Evolutionary conservation across 2,888 invertebrate genomes (phyloP).

Genomic region (Ophraella communa): DNA sequence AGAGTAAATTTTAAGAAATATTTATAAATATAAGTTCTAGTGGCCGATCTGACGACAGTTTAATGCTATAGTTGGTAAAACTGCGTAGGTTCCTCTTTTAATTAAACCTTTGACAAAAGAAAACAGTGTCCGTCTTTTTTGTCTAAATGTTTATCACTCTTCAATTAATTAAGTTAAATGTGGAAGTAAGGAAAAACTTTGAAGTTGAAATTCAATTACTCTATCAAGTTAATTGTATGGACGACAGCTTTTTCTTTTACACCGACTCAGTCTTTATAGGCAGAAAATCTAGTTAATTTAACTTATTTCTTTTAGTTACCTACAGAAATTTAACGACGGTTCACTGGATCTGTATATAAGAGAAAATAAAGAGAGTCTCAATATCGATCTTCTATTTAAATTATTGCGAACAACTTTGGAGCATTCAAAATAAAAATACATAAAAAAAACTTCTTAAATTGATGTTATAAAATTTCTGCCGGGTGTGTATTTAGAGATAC

Average conservation of each 20-base stretch:
- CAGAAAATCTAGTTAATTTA: background rate
- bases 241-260: background rate
- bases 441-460: too few species aligned
- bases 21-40: too few species aligned
- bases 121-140: too few species aligned
- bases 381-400: background rate
- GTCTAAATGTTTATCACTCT: background rate
- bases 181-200: background rate
- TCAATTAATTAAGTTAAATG: background rate
- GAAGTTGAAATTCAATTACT: background rate
- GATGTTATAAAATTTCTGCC: too few species aligned
- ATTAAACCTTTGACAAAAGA: too few species aligned
- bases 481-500: too few species aligned
- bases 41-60: too few species aligned
- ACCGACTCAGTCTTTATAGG: background rate
- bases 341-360: background rate
- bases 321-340: background rate
- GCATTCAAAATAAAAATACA: too few species aligned
- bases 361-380: background rate
- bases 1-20: too few species aligned
- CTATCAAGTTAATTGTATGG: background rate
- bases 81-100: background rate
- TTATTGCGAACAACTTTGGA: background rate
- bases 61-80: too few species aligned
- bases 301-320: background rate